Evolutionary conservation across 1,140 invertebrate species (phyloP).

Genomic region (Pseudomyrmex sp.): DNA sequence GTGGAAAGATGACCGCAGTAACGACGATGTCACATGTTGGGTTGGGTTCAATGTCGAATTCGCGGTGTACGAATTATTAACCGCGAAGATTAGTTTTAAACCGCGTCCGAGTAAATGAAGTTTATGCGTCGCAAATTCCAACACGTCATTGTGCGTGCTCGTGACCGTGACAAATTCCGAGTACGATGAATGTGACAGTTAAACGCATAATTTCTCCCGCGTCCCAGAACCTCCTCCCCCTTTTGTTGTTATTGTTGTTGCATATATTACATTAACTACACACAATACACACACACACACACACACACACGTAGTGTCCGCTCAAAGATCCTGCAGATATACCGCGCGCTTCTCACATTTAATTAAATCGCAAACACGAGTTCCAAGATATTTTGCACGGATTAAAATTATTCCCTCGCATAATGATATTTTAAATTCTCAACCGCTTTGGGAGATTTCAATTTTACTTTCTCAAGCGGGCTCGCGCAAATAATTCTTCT

Average conservation of each 20-base stretch:
- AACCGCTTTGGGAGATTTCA: background rate
- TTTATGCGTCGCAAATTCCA: constrained; percentile 10
- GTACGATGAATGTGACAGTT: constrained; percentile 15
- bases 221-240: too few species aligned
- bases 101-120: constrained; percentile 30
- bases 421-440: background rate
- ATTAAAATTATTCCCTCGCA: background rate
- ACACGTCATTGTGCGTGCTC: constrained; percentile 23
- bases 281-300: background rate
- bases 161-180: constrained; percentile 54
- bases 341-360: background rate
- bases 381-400: background rate
- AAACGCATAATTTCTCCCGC: constrained; percentile 28
- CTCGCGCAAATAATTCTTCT: constrained; percentile 24
- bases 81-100: constrained; percentile 31
- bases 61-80: background rate
- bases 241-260: background rate
- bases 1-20: background rate
- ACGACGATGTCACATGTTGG: background rate
- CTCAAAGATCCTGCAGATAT: background rate
- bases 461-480: background rate
- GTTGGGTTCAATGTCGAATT: background rate
- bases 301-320: constrained; percentile 9
- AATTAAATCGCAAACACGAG: constrained; percentile 1
- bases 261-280: background rate